These are phyloP conservation scores for Muscicapa comitata DNA, from an alignment of 2,797 vertebrate species.

Conservation along the genomic window DNA sequence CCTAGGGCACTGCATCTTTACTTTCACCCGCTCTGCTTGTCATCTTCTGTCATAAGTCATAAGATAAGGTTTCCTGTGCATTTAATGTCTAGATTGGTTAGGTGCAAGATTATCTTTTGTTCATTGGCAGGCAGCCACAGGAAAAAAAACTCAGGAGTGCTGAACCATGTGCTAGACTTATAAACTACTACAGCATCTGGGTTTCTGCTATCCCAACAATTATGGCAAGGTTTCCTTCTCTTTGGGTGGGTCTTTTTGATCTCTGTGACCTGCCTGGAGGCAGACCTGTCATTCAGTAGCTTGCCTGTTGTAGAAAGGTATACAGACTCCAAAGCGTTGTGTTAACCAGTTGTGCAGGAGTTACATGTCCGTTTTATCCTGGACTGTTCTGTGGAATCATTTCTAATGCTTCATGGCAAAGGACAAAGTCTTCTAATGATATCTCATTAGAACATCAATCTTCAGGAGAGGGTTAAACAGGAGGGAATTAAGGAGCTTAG, in stretches of 20 bases:
- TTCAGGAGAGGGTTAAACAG: slow-evolving; percentile 35
- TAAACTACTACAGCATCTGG: neutral
- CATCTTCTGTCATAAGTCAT: slow-evolving; percentile 40
- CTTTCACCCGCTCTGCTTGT: slow-evolving; percentile 46
- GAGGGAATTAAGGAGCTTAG: slow-evolving; percentile 24
- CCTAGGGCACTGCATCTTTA: neutral
- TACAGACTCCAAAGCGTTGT: neutral
- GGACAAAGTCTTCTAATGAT: neutral
- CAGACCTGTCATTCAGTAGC: neutral
- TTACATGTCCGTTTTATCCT: neutral
- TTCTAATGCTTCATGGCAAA: neutral
- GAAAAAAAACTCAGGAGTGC: neutral
- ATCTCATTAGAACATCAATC: slow-evolving; percentile 14
- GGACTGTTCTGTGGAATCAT: neutral
- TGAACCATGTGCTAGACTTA: neutral
- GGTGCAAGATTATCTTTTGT: slow-evolving; percentile 57
- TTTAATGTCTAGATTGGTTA: slow-evolving; percentile 55
- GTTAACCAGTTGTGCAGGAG: neutral
- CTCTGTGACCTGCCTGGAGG: slow-evolving; percentile 25
- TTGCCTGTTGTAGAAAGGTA: neutral
- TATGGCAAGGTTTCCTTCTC: neutral
- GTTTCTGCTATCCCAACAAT: neutral
- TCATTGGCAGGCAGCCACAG: slow-evolving; percentile 41
- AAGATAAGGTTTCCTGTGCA: slow-evolving; percentile 57
- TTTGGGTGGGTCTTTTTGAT: neutral